Conservation (phyloP, 2,113 vertebrate genomes). For the Pogonocichla stellata region DNA sequence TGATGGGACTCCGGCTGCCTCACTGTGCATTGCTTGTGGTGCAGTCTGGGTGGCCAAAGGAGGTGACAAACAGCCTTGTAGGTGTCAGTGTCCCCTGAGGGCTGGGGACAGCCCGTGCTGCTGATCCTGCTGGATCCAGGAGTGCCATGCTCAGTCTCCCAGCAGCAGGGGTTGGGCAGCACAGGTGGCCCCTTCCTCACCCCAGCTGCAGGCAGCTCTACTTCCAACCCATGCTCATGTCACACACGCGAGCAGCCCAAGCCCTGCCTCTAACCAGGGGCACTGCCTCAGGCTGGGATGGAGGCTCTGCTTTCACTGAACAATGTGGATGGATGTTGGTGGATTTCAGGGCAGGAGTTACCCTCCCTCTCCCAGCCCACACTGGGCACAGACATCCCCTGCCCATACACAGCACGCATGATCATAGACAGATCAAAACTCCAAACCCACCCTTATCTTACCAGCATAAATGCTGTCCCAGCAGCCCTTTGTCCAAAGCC, state of each 20-base stretch:
- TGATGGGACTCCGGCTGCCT: not conserved
- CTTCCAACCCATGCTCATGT: fast-evolving
- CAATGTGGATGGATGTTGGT: not conserved
- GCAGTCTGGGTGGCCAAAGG: not conserved
- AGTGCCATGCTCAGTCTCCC: not conserved
- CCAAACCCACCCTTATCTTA: not conserved
- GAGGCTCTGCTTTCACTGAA: not conserved
- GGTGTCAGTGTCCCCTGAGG: fast-evolving
- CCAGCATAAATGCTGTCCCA: not conserved
- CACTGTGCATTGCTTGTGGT: not conserved
- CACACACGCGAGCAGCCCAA: not conserved
- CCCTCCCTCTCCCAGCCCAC: not conserved
- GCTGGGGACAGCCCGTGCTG: not conserved
- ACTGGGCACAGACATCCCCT: not conserved
- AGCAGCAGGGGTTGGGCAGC: not conserved
- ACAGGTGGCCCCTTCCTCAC: not conserved
- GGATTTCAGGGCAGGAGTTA: not conserved
- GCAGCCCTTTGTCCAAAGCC: not conserved
- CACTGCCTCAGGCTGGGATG: not conserved
- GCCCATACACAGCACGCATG: not conserved
- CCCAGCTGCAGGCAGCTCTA: not conserved
- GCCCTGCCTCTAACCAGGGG: not conserved
- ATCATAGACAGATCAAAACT: not conserved
- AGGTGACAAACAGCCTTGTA: not conserved
- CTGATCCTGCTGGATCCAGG: not conserved